Evolutionary conservation across 2,888 invertebrate genomes (phyloP).

Genomic region (Noctua fimbriata): DNA sequence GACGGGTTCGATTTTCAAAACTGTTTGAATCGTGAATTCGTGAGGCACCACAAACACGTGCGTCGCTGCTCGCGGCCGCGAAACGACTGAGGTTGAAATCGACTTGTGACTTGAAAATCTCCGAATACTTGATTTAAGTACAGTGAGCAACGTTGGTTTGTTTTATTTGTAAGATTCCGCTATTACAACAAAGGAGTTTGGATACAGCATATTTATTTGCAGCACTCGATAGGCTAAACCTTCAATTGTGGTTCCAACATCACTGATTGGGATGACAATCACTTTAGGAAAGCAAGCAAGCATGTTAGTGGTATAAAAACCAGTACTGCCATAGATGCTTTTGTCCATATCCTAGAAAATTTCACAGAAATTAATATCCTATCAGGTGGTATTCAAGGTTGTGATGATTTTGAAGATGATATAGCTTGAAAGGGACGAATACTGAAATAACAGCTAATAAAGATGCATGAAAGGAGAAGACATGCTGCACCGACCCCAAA

Average conservation of each 20-base stretch:
- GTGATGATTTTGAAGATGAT: neutral
- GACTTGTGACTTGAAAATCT: conserved; percentile 19
- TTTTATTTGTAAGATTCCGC: conserved; percentile 32
- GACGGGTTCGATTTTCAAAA: conserved; percentile 42
- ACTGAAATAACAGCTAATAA: neutral
- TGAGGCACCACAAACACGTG: conserved; percentile 26
- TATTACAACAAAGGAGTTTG: conserved; percentile 19
- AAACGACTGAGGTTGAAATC: conserved; percentile 36
- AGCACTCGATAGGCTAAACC: neutral
- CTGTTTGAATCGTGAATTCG: conserved; percentile 17
- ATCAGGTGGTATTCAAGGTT: neutral
- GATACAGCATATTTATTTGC: neutral
- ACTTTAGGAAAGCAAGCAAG: neutral
- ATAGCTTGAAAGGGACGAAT: neutral
- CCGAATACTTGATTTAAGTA: conserved; percentile 52
- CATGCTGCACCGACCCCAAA: neutral
- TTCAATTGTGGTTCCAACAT: neutral
- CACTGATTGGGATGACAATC: neutral
- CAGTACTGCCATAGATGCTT: neutral
- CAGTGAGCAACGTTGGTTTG: conserved; percentile 1
- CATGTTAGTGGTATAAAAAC: neutral
- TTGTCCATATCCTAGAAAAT: neutral
- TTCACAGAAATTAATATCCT: neutral
- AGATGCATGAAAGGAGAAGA: too few species aligned
- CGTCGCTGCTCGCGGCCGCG: conserved; percentile 45